phyloP scores from a whole-genome alignment of 2,888 invertebrate genomes.

The Neoascia interrupta region DNA sequence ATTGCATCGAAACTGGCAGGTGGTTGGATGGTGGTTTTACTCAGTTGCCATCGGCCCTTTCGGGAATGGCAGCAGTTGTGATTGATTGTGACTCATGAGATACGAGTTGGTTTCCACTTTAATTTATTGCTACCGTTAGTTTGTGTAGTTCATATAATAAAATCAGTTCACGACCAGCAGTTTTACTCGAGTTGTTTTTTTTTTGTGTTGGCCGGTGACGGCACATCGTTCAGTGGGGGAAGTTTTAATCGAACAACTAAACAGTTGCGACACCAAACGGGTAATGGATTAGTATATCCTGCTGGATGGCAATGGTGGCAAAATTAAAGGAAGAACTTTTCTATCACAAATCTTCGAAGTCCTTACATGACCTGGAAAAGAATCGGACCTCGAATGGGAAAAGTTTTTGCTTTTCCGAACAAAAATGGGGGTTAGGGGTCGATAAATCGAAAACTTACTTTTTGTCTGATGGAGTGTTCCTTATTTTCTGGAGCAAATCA shows the following conservation, averaged over 20 bases:
- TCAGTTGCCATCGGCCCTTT: conserved; percentile 83
- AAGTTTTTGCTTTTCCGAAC: conserved; percentile 10
- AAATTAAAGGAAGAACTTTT: conserved; percentile 41
- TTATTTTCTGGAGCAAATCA: conserved; percentile 38
- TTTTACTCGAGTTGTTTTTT: too few species aligned
- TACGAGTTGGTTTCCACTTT: neutral
- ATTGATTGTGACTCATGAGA: conserved; percentile 41
- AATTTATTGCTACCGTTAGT: conserved; percentile 23
- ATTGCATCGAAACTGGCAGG: conserved; percentile 82
- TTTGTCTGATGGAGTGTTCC: conserved; percentile 19
- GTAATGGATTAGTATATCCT: conserved; percentile 37
- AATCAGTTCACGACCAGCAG: conserved; percentile 25
- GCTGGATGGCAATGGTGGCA: conserved; percentile 26
- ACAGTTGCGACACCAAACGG: conserved; percentile 35
- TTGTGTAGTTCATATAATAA: conserved; percentile 29
- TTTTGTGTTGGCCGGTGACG: too few species aligned
- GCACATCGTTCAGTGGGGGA: too few species aligned
- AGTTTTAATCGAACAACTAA: conserved; percentile 51
- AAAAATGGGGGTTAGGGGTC: neutral
- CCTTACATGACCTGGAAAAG: conserved; percentile 47
- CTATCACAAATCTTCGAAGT: conserved; percentile 36
- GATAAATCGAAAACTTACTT: conserved; percentile 51
- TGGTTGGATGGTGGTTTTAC: conserved; percentile 84
- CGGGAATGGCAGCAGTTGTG: conserved; percentile 79
- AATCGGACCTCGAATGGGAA: conserved; percentile 34